Conservation (phyloP, 2,113 vertebrate species). For the Rana temporaria region DNA sequence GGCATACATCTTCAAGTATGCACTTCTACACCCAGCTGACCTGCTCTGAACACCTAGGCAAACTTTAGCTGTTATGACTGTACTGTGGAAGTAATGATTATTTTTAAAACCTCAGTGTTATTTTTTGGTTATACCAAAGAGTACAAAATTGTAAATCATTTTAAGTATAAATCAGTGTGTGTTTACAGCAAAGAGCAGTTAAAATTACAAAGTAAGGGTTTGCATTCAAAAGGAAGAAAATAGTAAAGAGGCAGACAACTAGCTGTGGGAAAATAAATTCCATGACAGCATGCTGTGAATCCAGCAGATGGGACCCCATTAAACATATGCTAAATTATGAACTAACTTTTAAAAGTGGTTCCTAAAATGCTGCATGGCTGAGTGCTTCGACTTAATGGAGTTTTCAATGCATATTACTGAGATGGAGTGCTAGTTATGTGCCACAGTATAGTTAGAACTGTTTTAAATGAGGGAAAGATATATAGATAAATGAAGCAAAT, state of each 20-base stretch:
- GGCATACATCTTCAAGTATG: not conserved
- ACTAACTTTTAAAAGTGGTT: constrained; percentile 55
- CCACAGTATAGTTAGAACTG: not conserved
- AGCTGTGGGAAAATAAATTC: constrained; percentile 45
- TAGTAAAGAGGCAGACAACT: constrained; percentile 30
- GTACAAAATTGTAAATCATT: constrained; percentile 5
- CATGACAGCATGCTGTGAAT: constrained; percentile 35
- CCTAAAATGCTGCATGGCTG: constrained; percentile 40
- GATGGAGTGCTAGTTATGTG: constrained; percentile 18
- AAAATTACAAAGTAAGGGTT: constrained; percentile 12
- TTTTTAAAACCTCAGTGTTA: not conserved
- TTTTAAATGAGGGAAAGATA: constrained; percentile 22
- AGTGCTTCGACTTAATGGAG: constrained; percentile 36
- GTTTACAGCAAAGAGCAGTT: constrained; percentile 10
- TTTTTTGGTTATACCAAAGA: constrained; percentile 11
- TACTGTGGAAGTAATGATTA: not conserved
- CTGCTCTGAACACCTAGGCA: not conserved
- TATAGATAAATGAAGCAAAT: not conserved
- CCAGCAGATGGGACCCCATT: constrained; percentile 47
- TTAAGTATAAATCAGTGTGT: not conserved
- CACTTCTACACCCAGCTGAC: constrained; percentile 2
- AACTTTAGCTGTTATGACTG: constrained; percentile 14
- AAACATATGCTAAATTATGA: constrained; percentile 53
- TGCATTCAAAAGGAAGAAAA: constrained; percentile 12
- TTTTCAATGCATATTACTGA: constrained; percentile 4